Conservation (phyloP, 1,140 invertebrate genomes). For the Drosophila kikkawai region DNA sequence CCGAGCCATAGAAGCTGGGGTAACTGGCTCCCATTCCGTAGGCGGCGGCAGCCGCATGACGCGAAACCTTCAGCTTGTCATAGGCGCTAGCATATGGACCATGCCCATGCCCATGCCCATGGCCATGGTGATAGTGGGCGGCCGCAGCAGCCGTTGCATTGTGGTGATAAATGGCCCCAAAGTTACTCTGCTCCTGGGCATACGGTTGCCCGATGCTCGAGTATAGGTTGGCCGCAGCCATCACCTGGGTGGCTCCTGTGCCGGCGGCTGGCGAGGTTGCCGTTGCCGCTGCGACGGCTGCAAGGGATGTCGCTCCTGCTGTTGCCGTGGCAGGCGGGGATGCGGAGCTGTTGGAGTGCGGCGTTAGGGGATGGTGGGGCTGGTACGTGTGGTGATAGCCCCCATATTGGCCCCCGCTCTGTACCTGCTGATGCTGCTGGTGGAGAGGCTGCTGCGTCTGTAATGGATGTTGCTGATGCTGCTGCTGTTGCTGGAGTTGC, state of each 20-base stretch:
- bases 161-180: conserved; percentile 86
- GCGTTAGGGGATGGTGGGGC: conserved; percentile 61
- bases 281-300: conserved; percentile 15
- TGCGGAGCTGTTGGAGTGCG: conserved; percentile 56
- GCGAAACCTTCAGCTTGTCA: conserved; percentile 81
- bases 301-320: not conserved
- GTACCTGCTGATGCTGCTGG: conserved; percentile 56
- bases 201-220: conserved; percentile 85
- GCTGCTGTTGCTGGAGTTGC: conserved; percentile 25
- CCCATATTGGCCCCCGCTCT: conserved; percentile 37
- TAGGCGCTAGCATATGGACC: conserved; percentile 77
- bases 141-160: conserved; percentile 61
- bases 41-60: conserved; percentile 67
- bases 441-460: conserved; percentile 49
- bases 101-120: conserved; percentile 64
- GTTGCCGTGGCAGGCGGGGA: conserved; percentile 39
- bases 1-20: conserved; percentile 75
- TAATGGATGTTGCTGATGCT: conserved; percentile 14
- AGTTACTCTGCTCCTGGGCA: conserved; percentile 85
- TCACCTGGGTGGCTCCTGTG: conserved; percentile 48
- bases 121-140: conserved; percentile 59
- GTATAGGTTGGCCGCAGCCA: conserved; percentile 75
- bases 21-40: conserved; percentile 75
- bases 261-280: not conserved
- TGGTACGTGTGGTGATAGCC: conserved; percentile 61